A percentile compares a stretch with the other conserved stretches of the same genome.
Conservation (phyloP, 1,140 invertebrate genomes). For the Heliconius himera region DNA sequence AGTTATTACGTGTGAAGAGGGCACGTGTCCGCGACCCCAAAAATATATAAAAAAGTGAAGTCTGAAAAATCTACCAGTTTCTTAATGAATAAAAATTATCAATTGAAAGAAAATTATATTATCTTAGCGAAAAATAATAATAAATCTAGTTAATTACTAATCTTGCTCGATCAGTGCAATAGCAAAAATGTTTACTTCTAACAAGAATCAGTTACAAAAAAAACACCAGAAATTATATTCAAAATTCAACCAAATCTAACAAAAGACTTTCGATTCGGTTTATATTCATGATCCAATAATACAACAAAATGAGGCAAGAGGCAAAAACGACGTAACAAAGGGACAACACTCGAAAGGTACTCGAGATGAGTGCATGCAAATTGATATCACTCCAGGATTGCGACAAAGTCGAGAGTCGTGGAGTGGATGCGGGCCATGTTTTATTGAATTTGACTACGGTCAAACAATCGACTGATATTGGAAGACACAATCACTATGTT, state of each 20-base stretch:
- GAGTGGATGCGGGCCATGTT: constrained; percentile 35
- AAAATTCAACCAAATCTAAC: constrained; percentile 4
- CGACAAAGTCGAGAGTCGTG: constrained; percentile 56
- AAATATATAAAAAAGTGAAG: too few relatives aligned
- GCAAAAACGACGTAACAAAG: constrained; percentile 57
- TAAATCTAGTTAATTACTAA: too few relatives aligned
- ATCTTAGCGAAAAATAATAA: too few relatives aligned
- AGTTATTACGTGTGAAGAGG: too few relatives aligned
- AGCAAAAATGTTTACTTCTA: background rate
- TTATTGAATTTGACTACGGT: constrained; percentile 37
- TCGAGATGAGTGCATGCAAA: constrained; percentile 69
- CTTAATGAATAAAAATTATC: too few relatives aligned
- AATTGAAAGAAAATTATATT: too few relatives aligned
- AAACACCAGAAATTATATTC: background rate
- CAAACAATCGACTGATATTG: constrained; percentile 28
- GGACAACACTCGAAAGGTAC: constrained; percentile 62
- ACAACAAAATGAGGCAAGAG: constrained; percentile 42
- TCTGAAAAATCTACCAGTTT: too few relatives aligned
- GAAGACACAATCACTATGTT: constrained; percentile 9
- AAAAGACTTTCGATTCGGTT: constrained; percentile 33
- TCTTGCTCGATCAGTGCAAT: background rate
- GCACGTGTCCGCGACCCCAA: too few relatives aligned
- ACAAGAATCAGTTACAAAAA: background rate
- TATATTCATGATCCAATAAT: constrained; percentile 42
- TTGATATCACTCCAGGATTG: constrained; percentile 67